These are phyloP conservation scores for Aotus griseimembra DNA, from an alignment of 2,797 vertebrate genomes.

Conservation along the genomic window DNA sequence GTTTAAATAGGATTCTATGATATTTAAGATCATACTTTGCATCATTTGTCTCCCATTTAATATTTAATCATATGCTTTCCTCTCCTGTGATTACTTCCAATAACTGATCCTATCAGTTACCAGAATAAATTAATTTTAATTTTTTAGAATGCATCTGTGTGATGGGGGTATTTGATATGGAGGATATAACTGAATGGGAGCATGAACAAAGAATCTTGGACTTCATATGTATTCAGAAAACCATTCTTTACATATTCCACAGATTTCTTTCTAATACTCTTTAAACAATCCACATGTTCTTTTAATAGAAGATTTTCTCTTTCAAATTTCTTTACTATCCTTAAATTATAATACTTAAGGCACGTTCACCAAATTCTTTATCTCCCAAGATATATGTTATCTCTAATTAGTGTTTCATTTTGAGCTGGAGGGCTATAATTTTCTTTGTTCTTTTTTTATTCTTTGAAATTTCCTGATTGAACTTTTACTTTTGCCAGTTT, in stretches of 20 bases:
- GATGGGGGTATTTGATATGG: background rate
- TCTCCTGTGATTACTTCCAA: background rate
- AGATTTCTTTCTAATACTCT: constrained; percentile 49
- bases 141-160: background rate
- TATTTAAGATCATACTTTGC: background rate
- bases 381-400: constrained; percentile 63
- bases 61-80: background rate
- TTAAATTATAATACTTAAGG: constrained; percentile 75
- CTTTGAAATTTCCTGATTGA: constrained; percentile 39
- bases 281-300: constrained; percentile 52
- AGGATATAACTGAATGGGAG: background rate
- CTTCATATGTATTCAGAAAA: constrained; percentile 37
- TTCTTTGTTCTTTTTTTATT: constrained; percentile 62
- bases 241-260: constrained; percentile 35
- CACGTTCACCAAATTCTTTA: constrained; percentile 66
- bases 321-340: constrained; percentile 71
- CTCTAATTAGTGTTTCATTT: constrained; percentile 79
- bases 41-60: background rate
- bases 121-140: background rate
- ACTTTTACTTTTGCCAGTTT: constrained; percentile 70
- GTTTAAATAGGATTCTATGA: background rate
- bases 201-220: constrained; percentile 33
- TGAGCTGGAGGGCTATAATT: constrained; percentile 71
- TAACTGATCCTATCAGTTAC: background rate
- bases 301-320: constrained; percentile 78